Percentiles rank a stretch among this genome's conserved stretches.
These are phyloP conservation scores for Vidua macroura DNA, from an alignment of 2,113 vertebrate genomes.

Conservation along the genomic window DNA sequence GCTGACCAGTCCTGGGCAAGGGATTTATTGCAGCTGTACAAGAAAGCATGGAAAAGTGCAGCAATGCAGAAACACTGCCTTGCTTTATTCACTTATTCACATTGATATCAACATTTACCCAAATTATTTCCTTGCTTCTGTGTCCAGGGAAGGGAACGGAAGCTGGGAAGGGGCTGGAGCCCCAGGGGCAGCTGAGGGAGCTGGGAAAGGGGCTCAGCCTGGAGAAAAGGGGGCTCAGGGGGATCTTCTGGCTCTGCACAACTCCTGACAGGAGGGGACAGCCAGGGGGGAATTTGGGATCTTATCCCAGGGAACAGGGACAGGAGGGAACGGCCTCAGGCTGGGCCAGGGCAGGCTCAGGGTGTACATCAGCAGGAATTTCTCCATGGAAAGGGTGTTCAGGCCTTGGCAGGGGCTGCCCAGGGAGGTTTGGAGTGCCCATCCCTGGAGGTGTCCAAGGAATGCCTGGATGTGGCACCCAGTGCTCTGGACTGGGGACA, in stretches of 20 bases:
- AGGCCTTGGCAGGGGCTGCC: neutral
- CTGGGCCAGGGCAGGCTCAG: neutral
- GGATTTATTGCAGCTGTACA: neutral
- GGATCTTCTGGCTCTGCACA: neutral
- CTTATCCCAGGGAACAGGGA: neutral
- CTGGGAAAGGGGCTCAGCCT: neutral
- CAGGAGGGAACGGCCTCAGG: neutral
- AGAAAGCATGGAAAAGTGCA: neutral
- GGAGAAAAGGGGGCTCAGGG: neutral
- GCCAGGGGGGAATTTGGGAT: too few relatives aligned
- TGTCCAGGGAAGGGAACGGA: neutral
- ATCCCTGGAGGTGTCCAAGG: neutral
- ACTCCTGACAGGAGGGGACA: too few relatives aligned
- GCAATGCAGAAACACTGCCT: neutral
- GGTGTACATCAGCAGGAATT: fast-evolving
- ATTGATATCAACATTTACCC: neutral
- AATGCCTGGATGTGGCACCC: fast-evolving
- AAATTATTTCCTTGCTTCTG: neutral
- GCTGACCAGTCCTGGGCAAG: neutral
- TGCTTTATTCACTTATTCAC: neutral
- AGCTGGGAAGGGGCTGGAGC: neutral
- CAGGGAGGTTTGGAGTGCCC: neutral
- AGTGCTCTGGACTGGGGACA: neutral
- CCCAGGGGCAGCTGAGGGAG: neutral
- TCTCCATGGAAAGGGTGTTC: fast-evolving